phyloP scores from a whole-genome alignment of 2,797 vertebrate species.

The Galago senegalensis region DNA sequence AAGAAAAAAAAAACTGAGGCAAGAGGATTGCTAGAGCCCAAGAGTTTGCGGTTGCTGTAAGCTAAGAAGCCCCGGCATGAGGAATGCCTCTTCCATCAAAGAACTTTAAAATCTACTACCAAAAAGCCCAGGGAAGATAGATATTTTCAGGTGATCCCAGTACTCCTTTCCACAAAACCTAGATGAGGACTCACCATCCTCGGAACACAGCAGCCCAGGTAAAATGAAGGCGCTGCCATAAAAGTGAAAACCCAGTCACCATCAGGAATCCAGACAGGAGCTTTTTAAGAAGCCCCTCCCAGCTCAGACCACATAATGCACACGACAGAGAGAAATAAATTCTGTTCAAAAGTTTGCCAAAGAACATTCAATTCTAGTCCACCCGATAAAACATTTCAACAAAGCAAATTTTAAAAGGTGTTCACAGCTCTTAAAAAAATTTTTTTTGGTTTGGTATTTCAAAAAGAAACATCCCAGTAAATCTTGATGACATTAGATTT shows the following conservation, averaged over 20 bases:
- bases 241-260: not conserved
- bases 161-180: not conserved
- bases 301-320: not conserved
- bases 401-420: not conserved
- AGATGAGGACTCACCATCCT: not conserved
- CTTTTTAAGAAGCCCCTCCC: not conserved
- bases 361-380: not conserved
- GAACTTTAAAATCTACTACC: conserved; percentile 40
- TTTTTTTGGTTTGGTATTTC: not conserved
- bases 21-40: too few relatives aligned
- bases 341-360: not conserved
- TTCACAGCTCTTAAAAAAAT: not conserved
- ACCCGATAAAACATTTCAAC: conserved; percentile 45
- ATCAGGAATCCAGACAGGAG: not conserved
- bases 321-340: not conserved
- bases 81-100: not conserved
- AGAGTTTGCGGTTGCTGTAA: too few relatives aligned
- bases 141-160: not conserved
- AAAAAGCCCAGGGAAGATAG: conserved; percentile 10
- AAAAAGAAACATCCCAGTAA: conserved; percentile 29
- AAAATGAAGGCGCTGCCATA: not conserved
- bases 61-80: not conserved
- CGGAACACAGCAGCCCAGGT: not conserved
- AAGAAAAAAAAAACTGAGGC: too few relatives aligned
- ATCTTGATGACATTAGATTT: not conserved